Conservation (phyloP, 2,797 vertebrate genomes). For the Enteromius afrohamiltoni region DNA sequence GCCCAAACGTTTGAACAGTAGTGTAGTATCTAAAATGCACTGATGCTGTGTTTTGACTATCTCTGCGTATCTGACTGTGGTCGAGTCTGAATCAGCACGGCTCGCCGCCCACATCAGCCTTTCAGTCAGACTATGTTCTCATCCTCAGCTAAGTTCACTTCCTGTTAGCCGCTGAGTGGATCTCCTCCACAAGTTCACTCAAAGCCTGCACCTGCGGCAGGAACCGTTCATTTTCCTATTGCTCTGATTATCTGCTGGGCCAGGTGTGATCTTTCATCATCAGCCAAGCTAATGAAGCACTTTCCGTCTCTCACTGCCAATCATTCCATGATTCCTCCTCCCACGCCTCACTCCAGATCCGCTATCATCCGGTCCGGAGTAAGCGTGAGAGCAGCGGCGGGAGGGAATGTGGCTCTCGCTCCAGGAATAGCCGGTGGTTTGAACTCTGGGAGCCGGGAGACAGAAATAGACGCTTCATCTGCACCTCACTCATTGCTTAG, state of each 20-base stretch:
- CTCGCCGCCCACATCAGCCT: conserved; percentile 32
- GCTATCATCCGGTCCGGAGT: conserved; percentile 23
- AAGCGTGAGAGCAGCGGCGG: conserved; percentile 1
- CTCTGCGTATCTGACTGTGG: not conserved
- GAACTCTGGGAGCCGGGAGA: conserved; percentile 59
- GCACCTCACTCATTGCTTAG: conserved; percentile 64
- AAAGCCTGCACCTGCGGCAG: not conserved
- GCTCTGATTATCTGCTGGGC: not conserved
- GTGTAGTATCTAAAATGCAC: not conserved
- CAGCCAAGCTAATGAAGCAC: conserved; percentile 1
- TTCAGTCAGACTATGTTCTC: conserved; percentile 34
- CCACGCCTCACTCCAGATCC: not conserved
- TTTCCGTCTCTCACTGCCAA: conserved; percentile 20
- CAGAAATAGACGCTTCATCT: conserved; percentile 64
- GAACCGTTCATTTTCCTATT: not conserved
- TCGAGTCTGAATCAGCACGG: conserved; percentile 21
- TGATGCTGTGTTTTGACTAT: not conserved
- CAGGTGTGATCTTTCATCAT: conserved; percentile 19
- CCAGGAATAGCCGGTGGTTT: conserved; percentile 64
- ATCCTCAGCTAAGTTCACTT: conserved; percentile 2
- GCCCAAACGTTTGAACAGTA: not conserved
- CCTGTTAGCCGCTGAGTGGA: not conserved
- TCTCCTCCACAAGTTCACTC: conserved; percentile 1
- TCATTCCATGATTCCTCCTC: conserved; percentile 29
- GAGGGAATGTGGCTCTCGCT: conserved; percentile 46